A percentile compares a stretch with the other conserved stretches of the same genome.
Evolutionary conservation across 2,797 vertebrate genomes (phyloP).

Genomic region (Tolypeutes matacus): DNA sequence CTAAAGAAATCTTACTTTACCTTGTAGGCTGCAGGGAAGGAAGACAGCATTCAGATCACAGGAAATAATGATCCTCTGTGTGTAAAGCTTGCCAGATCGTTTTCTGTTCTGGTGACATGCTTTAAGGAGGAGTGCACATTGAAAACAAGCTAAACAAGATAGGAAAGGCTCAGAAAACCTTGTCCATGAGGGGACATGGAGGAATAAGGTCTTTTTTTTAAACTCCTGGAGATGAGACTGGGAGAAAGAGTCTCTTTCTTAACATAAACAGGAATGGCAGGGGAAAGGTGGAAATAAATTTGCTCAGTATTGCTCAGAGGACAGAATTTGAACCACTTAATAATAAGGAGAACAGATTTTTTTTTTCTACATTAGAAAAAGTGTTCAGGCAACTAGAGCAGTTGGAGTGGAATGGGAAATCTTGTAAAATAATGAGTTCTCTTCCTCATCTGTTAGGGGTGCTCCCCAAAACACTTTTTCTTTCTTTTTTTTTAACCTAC

Average conservation of each 20-base stretch:
- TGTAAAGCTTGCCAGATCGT: background rate
- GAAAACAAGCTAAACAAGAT: background rate
- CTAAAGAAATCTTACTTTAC: constrained; percentile 4
- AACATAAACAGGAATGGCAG: background rate
- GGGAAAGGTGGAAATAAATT: constrained; percentile 19
- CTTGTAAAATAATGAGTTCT: background rate
- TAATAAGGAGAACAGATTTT: too few species aligned
- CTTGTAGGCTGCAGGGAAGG: background rate
- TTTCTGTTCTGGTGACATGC: background rate
- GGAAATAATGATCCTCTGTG: background rate
- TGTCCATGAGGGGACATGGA: background rate
- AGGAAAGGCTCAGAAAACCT: background rate
- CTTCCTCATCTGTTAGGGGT: background rate
- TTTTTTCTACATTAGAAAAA: background rate
- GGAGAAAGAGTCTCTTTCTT: constrained; percentile 5
- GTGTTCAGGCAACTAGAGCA: background rate
- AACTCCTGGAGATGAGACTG: background rate
- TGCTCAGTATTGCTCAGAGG: background rate
- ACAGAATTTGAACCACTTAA: background rate
- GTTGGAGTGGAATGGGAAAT: background rate
- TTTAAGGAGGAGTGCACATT: background rate
- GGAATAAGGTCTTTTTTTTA: background rate
- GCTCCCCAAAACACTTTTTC: background rate
- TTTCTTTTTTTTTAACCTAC: background rate
- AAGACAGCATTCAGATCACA: background rate